Base-by-base conservation (phyloP, 2,113 vertebrate species). In the Aegypius monachus region DNA sequence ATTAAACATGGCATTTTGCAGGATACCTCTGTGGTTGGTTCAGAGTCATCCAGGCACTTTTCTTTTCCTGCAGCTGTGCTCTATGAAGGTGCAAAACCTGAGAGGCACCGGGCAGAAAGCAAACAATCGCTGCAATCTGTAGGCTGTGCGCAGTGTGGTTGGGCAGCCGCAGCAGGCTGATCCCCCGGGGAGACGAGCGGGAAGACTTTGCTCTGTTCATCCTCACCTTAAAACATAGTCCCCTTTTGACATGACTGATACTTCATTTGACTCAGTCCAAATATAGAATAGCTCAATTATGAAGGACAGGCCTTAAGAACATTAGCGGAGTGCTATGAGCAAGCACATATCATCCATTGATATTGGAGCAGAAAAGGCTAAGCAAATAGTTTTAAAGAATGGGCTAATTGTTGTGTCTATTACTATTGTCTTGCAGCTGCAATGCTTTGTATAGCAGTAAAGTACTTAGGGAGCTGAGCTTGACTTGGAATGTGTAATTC, bases 381-480 rank as follows among this genome's bases (percentile, higher is more conserved):
- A 90, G 74, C 70, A 77, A 90, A 89, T 73, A 83, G 42, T n/a
- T 29, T 12, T 6, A 18, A 63, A 93, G 92, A 87, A 96, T 45
- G 61, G 73, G 52, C 42, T 55, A 73, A 97, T 97, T 97, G 96
- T 91, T 80, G 68, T 73, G 87, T 87, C 91, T 92, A 42, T 38
- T 92, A 74, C 79, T 91, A 81, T 93, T 97, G 87, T 96, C 73
- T 70, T 53, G 83, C 96, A 96, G 95, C 62, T 90, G 97, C 91
- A 42, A 90, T 1, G 68, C 94, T 95, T 84, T 86, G 92, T 86
- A 59, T 47, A 7, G 89, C 94, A 87, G 91, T 16, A 65, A 40
- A 68, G 93, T 14, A 65, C 86, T 77, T 23, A 52, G 85, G 81
- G 89, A 96, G 83, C 82, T 7, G 48, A 68, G 68, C 71, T 68